Evolutionary conservation across 2,888 invertebrate genomes (phyloP), one percentile per base, ranked within the genome.

Genomic region (Danaus chrysippus): DNA sequence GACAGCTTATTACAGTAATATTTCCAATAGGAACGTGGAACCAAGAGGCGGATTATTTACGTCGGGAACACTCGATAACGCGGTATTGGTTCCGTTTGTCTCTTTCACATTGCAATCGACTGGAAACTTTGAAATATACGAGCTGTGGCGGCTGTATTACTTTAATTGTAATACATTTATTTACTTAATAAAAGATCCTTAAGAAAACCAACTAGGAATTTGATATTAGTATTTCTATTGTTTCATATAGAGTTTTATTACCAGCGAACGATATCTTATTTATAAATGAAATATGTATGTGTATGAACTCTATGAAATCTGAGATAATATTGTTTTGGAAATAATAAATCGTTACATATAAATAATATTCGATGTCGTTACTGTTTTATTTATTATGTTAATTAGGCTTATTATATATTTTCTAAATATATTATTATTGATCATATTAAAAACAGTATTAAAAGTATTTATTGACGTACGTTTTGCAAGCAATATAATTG

Each of bases 401-500:
- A n/a, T n/a, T n/a, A n/a, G n/a, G 23, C 8, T 34, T 5, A 6
- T 34, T 15, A n/a, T 46, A 46, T n/a, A 46, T 15, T 9, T 15
- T 13, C 9, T 46, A 2, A 15, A 15, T 5, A 46, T 15, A 46
- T 15, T 46, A 46, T 46, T 15, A 15, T 15, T 46, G 6, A 5
- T 15, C 17, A 49, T 10, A 17, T 15, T 17, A 49, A 17, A 59
- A 54, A 63, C 19, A 63, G 54, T 53, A 59, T 59, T 56, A 56
- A 53, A 56, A 56, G 19, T 43, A 56, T 56, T 59, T 56, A 56
- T 59, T 52, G 56, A 56, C 58, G 62, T 62, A 56, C 53, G 41
- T 19, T 54, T 56, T 63, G 63, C 56, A 63, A 59, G 56, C 44
- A 17, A 59, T 56, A 56, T 56, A 62, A 52, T 43, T 58, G 56